A percentile compares a stretch with the other conserved stretches of the same genome.
Conservation (phyloP, 2,797 vertebrate species). For the Lepilemur ruficaudatus region DNA sequence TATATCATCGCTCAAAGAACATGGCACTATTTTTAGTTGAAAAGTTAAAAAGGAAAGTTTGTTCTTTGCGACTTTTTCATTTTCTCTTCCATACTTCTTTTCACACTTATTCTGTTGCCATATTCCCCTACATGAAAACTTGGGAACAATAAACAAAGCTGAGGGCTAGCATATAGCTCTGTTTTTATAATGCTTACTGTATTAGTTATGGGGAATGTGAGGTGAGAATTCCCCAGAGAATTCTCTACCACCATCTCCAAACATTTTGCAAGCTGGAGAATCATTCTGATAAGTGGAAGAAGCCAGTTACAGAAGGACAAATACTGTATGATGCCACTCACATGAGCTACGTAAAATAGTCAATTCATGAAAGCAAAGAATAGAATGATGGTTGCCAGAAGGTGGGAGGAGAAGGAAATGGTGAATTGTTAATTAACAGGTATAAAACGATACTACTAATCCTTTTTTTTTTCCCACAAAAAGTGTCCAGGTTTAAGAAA, state of each 20-base stretch:
- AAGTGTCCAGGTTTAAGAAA: neutral
- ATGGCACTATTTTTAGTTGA: neutral
- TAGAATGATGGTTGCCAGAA: neutral
- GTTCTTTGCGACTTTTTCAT: neutral
- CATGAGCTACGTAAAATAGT: neutral
- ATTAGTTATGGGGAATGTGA: neutral
- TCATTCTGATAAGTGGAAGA: neutral
- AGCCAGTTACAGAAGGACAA: neutral
- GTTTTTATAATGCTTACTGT: neutral
- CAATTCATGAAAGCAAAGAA: neutral
- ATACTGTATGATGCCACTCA: neutral
- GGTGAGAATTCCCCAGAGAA: neutral
- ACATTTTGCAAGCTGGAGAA: neutral
- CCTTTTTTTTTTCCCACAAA: neutral
- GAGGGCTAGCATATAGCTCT: neutral
- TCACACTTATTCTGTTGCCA: neutral
- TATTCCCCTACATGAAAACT: neutral
- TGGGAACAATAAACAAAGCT: neutral
- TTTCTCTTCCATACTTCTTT: neutral
- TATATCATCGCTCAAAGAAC: neutral
- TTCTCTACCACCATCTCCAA: neutral
- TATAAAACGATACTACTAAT: neutral
- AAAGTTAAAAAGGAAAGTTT: neutral
- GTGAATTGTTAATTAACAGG: neutral
- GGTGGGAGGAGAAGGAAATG: neutral